phyloP scores from a whole-genome alignment of 1,140 invertebrate genomes.

The Telenomus remus region DNA sequence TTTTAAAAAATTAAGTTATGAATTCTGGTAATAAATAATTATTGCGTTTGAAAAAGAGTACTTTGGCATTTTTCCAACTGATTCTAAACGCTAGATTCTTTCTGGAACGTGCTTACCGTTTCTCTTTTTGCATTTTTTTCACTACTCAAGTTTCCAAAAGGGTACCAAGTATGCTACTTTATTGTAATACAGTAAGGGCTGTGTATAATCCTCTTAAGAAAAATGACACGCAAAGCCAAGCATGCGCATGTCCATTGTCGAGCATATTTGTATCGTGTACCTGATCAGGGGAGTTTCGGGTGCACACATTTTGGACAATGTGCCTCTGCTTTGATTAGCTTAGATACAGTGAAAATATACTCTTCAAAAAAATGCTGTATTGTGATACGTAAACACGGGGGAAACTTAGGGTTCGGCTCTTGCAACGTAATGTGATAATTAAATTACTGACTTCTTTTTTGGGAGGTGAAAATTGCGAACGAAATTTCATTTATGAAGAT shows the following conservation, averaged over 20 bases:
- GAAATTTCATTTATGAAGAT: not conserved
- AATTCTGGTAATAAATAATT: no score
- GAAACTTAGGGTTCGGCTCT: not conserved
- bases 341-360: conserved; percentile 21
- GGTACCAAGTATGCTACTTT: conserved; percentile 55
- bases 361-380: conserved; percentile 23
- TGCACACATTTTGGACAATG: conserved; percentile 6
- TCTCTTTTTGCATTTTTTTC: conserved; percentile 18
- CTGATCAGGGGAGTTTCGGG: conserved; percentile 29
- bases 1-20: no score
- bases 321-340: conserved; percentile 29
- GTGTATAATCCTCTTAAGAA: conserved; percentile 54
- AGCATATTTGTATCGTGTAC: conserved; percentile 48
- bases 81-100: not conserved
- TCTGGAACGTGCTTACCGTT: no score
- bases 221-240: conserved; percentile 59
- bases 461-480: not conserved
- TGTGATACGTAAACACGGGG: conserved; percentile 46
- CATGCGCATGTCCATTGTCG: conserved; percentile 44
- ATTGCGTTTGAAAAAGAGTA: no score
- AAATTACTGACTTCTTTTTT: conserved; percentile 9
- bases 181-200: conserved; percentile 55
- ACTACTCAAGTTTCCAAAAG: conserved; percentile 47
- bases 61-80: no score
- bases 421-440: conserved; percentile 27